Evolutionary conservation across 2,888 invertebrate genomes (phyloP).

Genomic region (Eupithecia insigniata): DNA sequence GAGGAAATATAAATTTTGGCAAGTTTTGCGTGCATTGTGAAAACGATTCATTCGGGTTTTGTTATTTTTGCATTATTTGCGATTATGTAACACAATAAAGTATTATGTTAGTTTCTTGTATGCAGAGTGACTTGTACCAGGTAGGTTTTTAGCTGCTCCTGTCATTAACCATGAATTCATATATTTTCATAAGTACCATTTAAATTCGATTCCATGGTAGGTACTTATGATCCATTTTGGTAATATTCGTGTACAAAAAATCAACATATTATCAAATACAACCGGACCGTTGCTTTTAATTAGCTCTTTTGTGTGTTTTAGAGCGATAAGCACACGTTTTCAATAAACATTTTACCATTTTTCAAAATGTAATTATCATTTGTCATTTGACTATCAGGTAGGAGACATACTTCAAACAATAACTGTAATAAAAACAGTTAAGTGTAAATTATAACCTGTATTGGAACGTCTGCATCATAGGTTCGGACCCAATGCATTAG

Average conservation of each 20-base stretch:
- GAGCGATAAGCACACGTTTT: too few species aligned
- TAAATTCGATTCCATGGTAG: not conserved
- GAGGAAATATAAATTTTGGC: not conserved
- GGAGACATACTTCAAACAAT: too few species aligned
- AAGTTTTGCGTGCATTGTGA: conserved; percentile 10
- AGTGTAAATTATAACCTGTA: too few species aligned
- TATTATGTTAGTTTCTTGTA: not conserved
- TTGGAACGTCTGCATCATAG: not conserved
- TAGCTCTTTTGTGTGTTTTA: too few species aligned
- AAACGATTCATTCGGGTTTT: not conserved
- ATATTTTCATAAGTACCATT: not conserved
- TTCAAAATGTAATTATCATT: not conserved
- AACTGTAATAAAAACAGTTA: too few species aligned
- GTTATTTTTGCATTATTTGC: not conserved
- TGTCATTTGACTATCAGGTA: too few species aligned
- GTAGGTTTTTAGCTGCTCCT: not conserved
- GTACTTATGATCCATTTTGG: not conserved
- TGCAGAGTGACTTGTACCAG: not conserved
- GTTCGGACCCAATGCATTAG: conserved; percentile 20
- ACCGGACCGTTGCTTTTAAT: too few species aligned
- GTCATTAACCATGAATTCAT: not conserved
- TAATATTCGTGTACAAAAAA: not conserved
- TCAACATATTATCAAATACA: not conserved
- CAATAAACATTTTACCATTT: not conserved
- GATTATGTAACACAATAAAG: not conserved